Base-by-base conservation (phyloP, 2,113 vertebrate species). In the Oncorhynchus gorbuscha region DNA sequence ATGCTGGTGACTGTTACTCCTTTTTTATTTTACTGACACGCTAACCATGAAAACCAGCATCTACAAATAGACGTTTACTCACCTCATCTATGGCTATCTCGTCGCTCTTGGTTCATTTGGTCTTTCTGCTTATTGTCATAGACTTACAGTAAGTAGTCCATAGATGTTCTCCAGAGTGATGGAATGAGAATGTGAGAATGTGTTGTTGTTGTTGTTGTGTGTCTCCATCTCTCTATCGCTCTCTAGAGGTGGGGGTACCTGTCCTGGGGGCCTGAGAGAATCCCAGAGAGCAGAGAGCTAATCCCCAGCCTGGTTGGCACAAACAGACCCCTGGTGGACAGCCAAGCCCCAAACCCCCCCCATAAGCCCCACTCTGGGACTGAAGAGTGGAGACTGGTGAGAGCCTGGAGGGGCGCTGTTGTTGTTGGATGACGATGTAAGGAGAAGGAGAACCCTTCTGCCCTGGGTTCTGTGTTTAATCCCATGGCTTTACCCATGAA, bases 401-500 rank as follows among this genome's bases (percentile, higher is more conserved):
- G 39, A 74, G 64, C 73, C 12, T 22, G 70, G 80, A 61, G 72
- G 51, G 66, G 83, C 78, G 59, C 69, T 62, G 28, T 71, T 71
- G 75, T 84, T 83, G 14, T 82, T 72, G 35, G 62, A 74, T 1
- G 83, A 72, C 39, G 76, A 81, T 75, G 77, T 67, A 32, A 69
- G 59, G 72, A 87, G 78, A 77, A 71, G 39, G 9, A 45, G 39
- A 45, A 45, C 39, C 39, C 39, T 45, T 45, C 39, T 75, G 70
- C 77, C 85, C 83, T 32, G 16, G 87, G 87, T 55, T 84, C n/a
- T 62, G 62, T 79, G 65, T 80, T 86, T 85, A 89, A 88, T 88
- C 87, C 79, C 22, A 8, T 18, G 69, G 48, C 59, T 74, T 74
- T 80, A 72, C 75, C 73, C 72, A 65, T 79, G 83, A 75, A 89